A percentile compares a stretch with the other conserved stretches of the same genome.
These are phyloP conservation scores for Clanis bilineata DNA, from an alignment of 2,888 invertebrate genomes.

Conservation along the genomic window DNA sequence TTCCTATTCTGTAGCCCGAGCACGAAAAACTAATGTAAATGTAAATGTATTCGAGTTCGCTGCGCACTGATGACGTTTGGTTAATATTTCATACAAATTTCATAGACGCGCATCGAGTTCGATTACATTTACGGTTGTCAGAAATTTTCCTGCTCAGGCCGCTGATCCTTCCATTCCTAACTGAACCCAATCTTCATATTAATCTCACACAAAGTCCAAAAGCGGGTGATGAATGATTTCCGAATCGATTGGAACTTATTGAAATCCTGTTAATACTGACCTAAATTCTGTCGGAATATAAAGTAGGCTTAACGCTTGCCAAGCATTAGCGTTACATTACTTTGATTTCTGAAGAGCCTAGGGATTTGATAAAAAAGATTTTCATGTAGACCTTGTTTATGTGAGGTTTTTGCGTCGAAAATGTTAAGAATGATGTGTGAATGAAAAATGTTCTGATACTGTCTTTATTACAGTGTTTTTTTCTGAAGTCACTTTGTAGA, in stretches of 20 bases:
- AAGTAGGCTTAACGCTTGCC: conserved; percentile 8
- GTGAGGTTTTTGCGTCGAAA: neutral
- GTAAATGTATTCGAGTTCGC: too few relatives aligned
- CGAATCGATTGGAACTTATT: conserved; percentile 34
- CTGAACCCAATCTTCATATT: neutral
- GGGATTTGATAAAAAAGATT: neutral
- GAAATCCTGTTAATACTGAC: conserved; percentile 32
- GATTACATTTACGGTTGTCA: too few relatives aligned
- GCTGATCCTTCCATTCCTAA: neutral
- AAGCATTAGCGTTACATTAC: conserved; percentile 1
- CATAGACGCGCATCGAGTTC: too few relatives aligned
- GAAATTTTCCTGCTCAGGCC: too few relatives aligned
- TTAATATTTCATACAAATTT: too few relatives aligned
- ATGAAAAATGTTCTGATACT: too few relatives aligned
- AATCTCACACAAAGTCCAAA: neutral
- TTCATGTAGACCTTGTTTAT: neutral
- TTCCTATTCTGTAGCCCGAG: too few relatives aligned
- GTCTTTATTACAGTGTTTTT: too few relatives aligned
- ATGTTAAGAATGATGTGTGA: neutral
- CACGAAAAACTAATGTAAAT: too few relatives aligned
- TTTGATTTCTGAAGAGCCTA: neutral
- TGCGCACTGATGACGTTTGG: too few relatives aligned
- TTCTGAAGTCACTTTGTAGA: too few relatives aligned
- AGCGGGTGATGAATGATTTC: conserved; percentile 30
- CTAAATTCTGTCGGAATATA: conserved; percentile 20